Base-by-base conservation (phyloP, 92 coral and sea anemone species). In the Phenganax marumi region DNA sequence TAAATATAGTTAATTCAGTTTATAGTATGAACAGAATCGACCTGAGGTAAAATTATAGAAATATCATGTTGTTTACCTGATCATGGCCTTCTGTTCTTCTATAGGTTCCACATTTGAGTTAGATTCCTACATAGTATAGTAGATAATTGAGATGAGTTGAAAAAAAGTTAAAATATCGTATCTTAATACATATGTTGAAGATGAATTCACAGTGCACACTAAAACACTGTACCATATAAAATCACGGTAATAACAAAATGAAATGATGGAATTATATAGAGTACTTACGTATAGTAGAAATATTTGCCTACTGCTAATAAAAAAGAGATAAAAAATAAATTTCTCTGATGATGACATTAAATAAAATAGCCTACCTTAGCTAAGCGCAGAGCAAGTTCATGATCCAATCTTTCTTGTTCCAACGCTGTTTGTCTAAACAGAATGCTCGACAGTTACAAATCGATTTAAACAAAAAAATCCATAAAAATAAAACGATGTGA, bases 371-470 rank as follows among this genome's bases (percentile, higher is more conserved):
- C 26, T 79, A 89, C 97, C 89, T 91, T 87, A 47, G 98, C 91
- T 50, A 95, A 90, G 21, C 98, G 91, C 85, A 95, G 79, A 12
- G 98, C 98, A 16, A 95, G 86, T 81, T 95, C 98, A 52, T 97
- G 95, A 75, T 95, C 98, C 16, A 93, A 89, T 51, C 97, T 89
- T 56, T 95, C 98, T 65, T 95, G 98, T 56, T 95, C 97, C 74
- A 89, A 82, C 91, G 90, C 87, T 17, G 91, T 91, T 70, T 85
- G 56, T 76, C 92, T 89, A 62, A 33, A 33, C 5, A 5, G 10
- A 10, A 75, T 23, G 21, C 13, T 19, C 71, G 21, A 22, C 1
- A 19, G 25, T 73, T 8, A 18, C n/a, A 50, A 73, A 73, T 7
- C 53, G 8, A 73, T 13, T 13, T 23, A 58, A 58, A 18, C 21